A percentile compares a stretch with the other conserved stretches of the same genome.
phyloP scores from a whole-genome alignment of 2,888 invertebrate genomes.

The Anaspis maculata region DNA sequence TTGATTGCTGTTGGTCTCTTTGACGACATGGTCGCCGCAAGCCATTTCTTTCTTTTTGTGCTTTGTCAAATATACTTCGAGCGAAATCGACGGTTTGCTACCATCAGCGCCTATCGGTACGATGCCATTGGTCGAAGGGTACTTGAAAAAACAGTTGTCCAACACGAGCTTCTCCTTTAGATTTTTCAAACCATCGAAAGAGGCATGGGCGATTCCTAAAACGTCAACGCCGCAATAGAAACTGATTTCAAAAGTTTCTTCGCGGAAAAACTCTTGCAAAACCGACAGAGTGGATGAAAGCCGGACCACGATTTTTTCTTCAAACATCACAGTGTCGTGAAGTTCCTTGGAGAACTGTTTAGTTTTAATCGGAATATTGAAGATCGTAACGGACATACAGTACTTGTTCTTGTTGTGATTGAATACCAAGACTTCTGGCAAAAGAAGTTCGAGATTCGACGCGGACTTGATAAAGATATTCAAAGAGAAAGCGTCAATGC shows the following conservation, averaged over 20 bases:
- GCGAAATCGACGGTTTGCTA: conserved; percentile 27
- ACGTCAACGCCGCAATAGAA: conserved; percentile 31
- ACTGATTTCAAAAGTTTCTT: conserved; percentile 27
- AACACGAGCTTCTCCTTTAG: conserved; percentile 6
- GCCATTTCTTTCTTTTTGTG: conserved; percentile 4
- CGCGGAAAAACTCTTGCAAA: conserved; percentile 30
- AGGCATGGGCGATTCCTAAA: conserved; percentile 27
- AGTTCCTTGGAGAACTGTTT: conserved; percentile 33
- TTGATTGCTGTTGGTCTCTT: no score
- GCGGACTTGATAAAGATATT: conserved; percentile 49
- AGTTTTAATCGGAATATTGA: conserved; percentile 36
- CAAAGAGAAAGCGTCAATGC: conserved; percentile 44
- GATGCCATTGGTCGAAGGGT: conserved; percentile 27
- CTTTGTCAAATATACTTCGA: conserved; percentile 19
- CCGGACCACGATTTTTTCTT: conserved; percentile 36
- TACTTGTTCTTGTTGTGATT: conserved; percentile 29
- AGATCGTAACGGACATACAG: conserved; percentile 32
- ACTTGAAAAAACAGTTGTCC: conserved; percentile 24
- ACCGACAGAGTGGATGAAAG: conserved; percentile 26
- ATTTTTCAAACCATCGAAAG: conserved; percentile 6
- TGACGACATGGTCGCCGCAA: conserved; percentile 10
- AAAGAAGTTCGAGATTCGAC: conserved; percentile 49
- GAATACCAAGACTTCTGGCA: conserved; percentile 36
- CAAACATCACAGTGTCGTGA: conserved; percentile 29
- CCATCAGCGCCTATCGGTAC: conserved; percentile 23